Conservation (phyloP, 2,113 vertebrate genomes). For the Pan paniscus region DNA sequence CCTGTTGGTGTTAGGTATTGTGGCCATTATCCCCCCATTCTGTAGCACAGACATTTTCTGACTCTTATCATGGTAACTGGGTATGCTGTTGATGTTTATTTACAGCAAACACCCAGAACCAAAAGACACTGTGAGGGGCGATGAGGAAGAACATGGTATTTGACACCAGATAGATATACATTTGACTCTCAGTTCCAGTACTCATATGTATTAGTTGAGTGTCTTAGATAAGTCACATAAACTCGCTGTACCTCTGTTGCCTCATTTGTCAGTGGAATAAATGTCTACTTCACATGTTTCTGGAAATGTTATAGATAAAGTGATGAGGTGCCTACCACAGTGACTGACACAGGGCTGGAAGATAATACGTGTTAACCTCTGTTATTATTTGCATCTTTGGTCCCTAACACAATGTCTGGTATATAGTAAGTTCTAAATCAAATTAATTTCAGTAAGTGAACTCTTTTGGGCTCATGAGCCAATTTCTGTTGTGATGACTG, state of each 20-base stretch:
- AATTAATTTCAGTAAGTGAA: not conserved
- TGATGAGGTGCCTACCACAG: not conserved
- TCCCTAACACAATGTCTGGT: not conserved
- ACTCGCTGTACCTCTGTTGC: not conserved
- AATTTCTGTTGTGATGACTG: not conserved
- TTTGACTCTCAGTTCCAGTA: not conserved
- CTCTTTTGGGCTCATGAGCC: not conserved
- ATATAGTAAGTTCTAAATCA: not conserved
- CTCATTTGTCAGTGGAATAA: not conserved
- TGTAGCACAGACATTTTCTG: not conserved
- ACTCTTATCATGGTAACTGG: not conserved
- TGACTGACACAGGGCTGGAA: not conserved
- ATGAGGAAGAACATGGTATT: not conserved
- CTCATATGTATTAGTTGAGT: not conserved
- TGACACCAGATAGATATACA: not conserved
- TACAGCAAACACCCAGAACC: not conserved
- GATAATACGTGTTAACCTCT: not conserved
- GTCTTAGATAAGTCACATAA: not conserved
- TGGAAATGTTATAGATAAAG: not conserved
- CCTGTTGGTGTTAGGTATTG: not conserved
- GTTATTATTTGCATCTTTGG: not conserved
- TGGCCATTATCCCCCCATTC: not conserved
- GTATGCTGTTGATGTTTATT: not conserved
- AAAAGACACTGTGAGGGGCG: not conserved
- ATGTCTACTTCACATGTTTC: not conserved